Evolutionary conservation across 2,888 invertebrate genomes (phyloP).

Genomic region (Morpho helenor): DNA sequence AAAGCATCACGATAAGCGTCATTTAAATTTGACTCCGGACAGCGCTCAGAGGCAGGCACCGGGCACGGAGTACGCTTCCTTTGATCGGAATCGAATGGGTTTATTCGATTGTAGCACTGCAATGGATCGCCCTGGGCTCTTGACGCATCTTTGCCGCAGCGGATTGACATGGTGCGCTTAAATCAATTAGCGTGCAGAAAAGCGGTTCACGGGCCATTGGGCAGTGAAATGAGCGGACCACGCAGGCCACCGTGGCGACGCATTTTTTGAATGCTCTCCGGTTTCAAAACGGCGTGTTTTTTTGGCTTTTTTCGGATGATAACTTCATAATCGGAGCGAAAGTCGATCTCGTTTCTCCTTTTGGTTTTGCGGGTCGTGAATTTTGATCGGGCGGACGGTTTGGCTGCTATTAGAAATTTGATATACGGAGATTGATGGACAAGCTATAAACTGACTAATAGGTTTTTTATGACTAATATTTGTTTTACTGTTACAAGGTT

Average conservation of each 20-base stretch:
- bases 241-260: conserved; percentile 55
- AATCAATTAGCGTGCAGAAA: conserved; percentile 72
- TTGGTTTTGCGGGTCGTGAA: conserved; percentile 31
- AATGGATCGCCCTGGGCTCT: conserved; percentile 32
- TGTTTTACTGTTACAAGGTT: too few species aligned
- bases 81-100: conserved; percentile 39
- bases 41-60: conserved; percentile 31
- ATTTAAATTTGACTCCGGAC: conserved; percentile 29
- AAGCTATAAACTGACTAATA: too few species aligned
- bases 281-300: conserved; percentile 46
- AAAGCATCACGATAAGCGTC: conserved; percentile 32
- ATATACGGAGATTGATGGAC: conserved; percentile 29
- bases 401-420: conserved; percentile 36
- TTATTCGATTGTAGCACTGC: conserved; percentile 30
- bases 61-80: conserved; percentile 37
- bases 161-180: conserved; percentile 75
- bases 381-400: conserved; percentile 18
- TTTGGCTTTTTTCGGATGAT: conserved; percentile 30
- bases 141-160: conserved; percentile 45
- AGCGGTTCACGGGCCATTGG: conserved; percentile 64
- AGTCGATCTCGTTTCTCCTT: conserved; percentile 31
- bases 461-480: too few species aligned
- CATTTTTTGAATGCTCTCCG: conserved; percentile 56
- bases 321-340: conserved; percentile 53
- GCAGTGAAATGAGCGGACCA: conserved; percentile 70